Evolutionary conservation across 1,140 invertebrate species (phyloP), one percentile per base, ranked within the genome.

Genomic region (Hypsibius dujardini): DNA sequence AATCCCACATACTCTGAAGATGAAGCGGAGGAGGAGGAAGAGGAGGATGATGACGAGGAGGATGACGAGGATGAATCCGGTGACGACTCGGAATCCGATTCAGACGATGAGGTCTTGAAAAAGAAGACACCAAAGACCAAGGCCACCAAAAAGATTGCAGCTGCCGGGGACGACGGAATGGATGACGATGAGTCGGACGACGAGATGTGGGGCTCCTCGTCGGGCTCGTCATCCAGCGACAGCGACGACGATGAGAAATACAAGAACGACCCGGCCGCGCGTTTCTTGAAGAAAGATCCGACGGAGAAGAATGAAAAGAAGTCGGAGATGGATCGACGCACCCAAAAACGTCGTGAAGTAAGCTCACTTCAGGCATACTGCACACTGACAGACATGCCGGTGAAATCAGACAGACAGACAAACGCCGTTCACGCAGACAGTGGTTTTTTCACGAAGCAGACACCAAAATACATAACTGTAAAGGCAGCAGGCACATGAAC

Each of bases 1-100:
- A 90, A 92, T 79, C 92, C 92, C 59, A 90, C 92, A 78, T 83
- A 87, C 73, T 87, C 87, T 47, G 90, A 91, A 78, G 88, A 91
- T 76, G 89, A 90, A 75, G 88, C 90, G 75, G 77, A 79, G 60
- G 88, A 89, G 69, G 80, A 82, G 46, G 85, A 86, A 14, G 86
- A 86, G 82, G 84, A 76, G 67, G 73, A 74, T n/a, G 75, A 79
- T 50, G 70, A 59, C 59, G 73, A 59, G 71, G 73, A 47, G 1
- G 71, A 75, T 3, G 73, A 75, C 47, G 72, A 75, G 67, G 72
- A 69, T 59, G 75, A 74, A 47, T n/a, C n/a, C n/a, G n/a, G n/a
- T n/a, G n/a, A n/a, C n/a, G n/a, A n/a, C n/a, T 59, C 72, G 47
- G 74, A 75, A 74, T 71, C 47, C 72, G 47, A 56, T 28, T 70